phyloP scores from a whole-genome alignment of 2,888 invertebrate genomes.

The Caenorhabditis sinica region DNA sequence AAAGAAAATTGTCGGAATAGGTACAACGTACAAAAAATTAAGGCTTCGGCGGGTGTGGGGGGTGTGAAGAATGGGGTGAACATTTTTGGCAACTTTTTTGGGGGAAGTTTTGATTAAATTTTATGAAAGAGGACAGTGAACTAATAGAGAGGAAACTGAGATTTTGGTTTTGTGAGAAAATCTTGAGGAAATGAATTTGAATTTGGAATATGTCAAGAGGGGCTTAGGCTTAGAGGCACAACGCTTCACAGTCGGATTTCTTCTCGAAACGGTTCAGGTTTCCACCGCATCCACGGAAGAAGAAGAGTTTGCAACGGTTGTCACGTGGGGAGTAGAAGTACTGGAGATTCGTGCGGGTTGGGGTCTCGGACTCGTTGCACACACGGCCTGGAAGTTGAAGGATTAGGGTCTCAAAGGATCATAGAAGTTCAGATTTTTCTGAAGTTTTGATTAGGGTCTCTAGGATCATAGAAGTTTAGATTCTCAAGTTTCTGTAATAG shows the following conservation, averaged over 20 bases:
- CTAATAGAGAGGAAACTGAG: slow-evolving; percentile 36
- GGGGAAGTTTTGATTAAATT: slow-evolving; percentile 12
- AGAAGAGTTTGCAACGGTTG: slow-evolving; percentile 81
- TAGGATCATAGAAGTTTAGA: too few relatives aligned
- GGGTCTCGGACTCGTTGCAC: slow-evolving; percentile 78
- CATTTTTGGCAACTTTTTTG: slow-evolving; percentile 41
- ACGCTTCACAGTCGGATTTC: slow-evolving; percentile 78
- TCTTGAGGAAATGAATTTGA: slow-evolving; percentile 13
- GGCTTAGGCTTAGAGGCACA: slow-evolving; percentile 65
- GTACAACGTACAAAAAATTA: slow-evolving; percentile 61
- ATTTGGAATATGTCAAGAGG: neutral
- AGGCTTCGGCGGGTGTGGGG: slow-evolving; percentile 55
- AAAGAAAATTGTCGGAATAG: neutral
- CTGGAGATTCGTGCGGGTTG: slow-evolving; percentile 80
- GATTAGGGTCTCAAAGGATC: too few relatives aligned
- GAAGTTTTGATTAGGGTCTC: too few relatives aligned
- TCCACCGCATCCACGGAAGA: slow-evolving; percentile 82
- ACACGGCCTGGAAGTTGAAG: slow-evolving; percentile 70
- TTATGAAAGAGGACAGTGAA: slow-evolving; percentile 10
- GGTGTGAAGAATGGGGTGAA: slow-evolving; percentile 3
- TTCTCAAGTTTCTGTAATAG: too few relatives aligned
- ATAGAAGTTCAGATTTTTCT: neutral
- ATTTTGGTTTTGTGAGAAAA: slow-evolving; percentile 51
- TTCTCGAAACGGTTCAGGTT: slow-evolving; percentile 80
- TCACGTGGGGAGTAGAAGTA: slow-evolving; percentile 81